phyloP scores from a whole-genome alignment of 1,140 invertebrate genomes.

The Diuraphis noxia region DNA sequence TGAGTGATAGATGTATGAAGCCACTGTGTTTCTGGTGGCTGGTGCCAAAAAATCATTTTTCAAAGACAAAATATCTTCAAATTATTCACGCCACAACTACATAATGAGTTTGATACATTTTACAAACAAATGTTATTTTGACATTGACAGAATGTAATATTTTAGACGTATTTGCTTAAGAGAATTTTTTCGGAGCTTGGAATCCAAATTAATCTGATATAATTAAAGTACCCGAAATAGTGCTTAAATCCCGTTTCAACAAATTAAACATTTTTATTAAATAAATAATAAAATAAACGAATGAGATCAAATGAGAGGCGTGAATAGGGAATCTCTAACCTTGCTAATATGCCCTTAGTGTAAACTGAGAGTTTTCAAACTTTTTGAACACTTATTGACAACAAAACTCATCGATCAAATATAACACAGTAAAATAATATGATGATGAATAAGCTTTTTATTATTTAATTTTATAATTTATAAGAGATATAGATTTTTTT shows the following conservation, averaged over 20 bases:
- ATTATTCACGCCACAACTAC: neutral
- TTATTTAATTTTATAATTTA: neutral
- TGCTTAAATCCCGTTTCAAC: neutral
- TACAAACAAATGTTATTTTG: neutral
- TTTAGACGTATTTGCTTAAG: neutral
- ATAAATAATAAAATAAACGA: no score
- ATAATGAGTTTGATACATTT: slow-evolving; percentile 42
- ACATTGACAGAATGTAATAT: neutral
- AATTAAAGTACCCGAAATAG: neutral
- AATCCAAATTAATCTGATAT: neutral
- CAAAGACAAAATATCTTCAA: slow-evolving; percentile 32
- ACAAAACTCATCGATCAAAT: neutral
- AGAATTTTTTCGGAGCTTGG: neutral
- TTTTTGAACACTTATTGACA: neutral
- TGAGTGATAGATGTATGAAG: neutral
- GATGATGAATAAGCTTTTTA: no score
- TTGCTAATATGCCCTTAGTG: neutral
- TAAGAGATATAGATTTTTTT: no score
- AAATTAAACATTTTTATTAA: neutral
- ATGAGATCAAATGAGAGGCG: neutral
- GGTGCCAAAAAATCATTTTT: slow-evolving; percentile 45
- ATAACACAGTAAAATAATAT: neutral
- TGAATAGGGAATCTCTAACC: neutral
- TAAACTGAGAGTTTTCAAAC: neutral
- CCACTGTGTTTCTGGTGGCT: neutral